phyloP scores from a whole-genome alignment of 1,140 invertebrate species.

The Spodoptera litura region DNA sequence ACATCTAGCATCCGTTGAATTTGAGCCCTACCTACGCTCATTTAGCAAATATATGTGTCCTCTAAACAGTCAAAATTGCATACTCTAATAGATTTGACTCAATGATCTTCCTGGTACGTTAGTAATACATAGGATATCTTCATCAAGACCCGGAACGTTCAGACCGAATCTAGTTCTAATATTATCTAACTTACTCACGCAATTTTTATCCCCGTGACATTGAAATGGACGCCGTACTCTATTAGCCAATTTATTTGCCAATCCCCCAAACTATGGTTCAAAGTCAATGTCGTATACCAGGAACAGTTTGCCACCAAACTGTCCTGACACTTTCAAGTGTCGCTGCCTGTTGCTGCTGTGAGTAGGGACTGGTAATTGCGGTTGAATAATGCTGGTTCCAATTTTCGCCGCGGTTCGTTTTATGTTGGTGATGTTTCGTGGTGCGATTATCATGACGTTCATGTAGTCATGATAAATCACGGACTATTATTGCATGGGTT shows the following conservation, averaged over 20 bases:
- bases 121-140: not conserved
- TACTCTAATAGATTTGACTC: not conserved
- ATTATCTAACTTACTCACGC: conserved; percentile 18
- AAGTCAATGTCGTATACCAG: conserved; percentile 44
- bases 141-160: conserved; percentile 6
- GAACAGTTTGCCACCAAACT: not conserved
- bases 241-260: conserved; percentile 32
- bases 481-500: not conserved
- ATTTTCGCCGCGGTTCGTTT: not conserved
- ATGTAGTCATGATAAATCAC: not conserved
- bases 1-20: too few relatives aligned
- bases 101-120: not conserved
- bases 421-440: not conserved
- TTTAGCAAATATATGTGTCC: too few relatives aligned
- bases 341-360: not conserved
- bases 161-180: conserved; percentile 8
- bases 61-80: not conserved
- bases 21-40: too few relatives aligned
- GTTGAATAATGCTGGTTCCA: not conserved
- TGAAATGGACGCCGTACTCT: conserved; percentile 41
- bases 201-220: conserved; percentile 39
- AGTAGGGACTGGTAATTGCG: not conserved
- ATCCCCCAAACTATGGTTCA: conserved; percentile 37
- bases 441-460: not conserved
- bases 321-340: not conserved